Evolutionary conservation across 2,113 vertebrate genomes (phyloP).

Genomic region (Phaethornis superciliosus): DNA sequence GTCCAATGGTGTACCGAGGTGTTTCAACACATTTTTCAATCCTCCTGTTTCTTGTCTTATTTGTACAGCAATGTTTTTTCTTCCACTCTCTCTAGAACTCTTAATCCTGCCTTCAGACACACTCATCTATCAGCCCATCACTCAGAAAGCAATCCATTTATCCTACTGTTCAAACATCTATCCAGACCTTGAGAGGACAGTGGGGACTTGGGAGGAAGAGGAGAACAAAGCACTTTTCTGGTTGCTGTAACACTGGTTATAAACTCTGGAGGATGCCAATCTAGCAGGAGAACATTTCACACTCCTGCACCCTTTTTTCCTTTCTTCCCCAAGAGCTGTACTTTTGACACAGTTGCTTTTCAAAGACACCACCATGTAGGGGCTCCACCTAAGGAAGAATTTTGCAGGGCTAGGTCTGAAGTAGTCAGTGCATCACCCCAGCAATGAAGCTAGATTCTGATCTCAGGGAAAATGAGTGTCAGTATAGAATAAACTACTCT

Average conservation of each 20-base stretch:
- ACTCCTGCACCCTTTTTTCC: not conserved
- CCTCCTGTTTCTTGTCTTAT: not conserved
- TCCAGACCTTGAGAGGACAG: not conserved
- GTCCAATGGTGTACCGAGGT: not conserved
- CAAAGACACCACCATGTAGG: not conserved
- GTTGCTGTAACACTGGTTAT: not conserved
- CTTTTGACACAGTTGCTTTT: not conserved
- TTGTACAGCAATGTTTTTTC: not conserved
- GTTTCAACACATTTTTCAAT: constrained; percentile 3
- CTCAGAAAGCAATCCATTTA: not conserved
- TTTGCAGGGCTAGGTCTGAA: not conserved
- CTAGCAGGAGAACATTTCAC: not conserved
- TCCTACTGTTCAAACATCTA: not conserved
- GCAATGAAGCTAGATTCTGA: not conserved
- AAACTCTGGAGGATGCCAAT: not conserved
- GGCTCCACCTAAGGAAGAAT: not conserved
- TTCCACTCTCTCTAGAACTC: not conserved
- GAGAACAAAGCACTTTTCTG: not conserved
- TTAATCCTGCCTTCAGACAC: not conserved
- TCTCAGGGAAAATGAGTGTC: not conserved
- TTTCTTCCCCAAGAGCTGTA: not conserved
- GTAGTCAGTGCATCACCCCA: not conserved
- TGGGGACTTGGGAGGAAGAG: not conserved
- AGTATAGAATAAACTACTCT: not conserved
- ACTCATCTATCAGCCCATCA: not conserved